A percentile compares a stretch with the other conserved stretches of the same genome.
These are phyloP conservation scores for Diarsia mendica DNA, from an alignment of 2,888 invertebrate genomes.

Conservation along the genomic window DNA sequence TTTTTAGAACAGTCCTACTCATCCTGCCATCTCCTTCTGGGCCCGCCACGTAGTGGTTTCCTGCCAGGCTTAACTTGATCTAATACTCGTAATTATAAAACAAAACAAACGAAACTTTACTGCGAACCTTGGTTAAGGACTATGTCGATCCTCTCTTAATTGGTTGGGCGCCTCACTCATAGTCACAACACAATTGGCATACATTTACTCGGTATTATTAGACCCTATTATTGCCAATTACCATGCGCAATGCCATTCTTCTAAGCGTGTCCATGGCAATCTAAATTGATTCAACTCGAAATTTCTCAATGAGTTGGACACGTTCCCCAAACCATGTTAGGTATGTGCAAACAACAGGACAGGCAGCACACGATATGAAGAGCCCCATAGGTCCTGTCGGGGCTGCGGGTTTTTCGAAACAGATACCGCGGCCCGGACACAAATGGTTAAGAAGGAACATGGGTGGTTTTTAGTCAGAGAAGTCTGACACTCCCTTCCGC, in stretches of 20 bases:
- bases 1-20: too few species aligned
- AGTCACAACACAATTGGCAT: neutral
- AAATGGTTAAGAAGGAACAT: too few species aligned
- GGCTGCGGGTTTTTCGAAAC: too few species aligned
- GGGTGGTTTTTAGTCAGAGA: too few species aligned
- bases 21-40: too few species aligned
- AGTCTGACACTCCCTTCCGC: too few species aligned
- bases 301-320: neutral
- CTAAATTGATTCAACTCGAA: neutral
- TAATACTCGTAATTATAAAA: too few species aligned
- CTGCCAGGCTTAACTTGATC: neutral
- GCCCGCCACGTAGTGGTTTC: too few species aligned
- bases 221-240: conserved; percentile 26
- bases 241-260: neutral
- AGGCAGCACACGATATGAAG: neutral
- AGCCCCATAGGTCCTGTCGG: too few species aligned
- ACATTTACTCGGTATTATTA: conserved; percentile 5
- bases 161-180: neutral
- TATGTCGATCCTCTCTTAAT: neutral
- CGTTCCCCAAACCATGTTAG: neutral
- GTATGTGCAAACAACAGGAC: neutral
- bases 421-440: too few species aligned
- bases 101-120: neutral
- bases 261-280: neutral
- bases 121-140: neutral